Evolutionary conservation across 2,797 vertebrate genomes (phyloP).

Genomic region (Channallabes apus): DNA sequence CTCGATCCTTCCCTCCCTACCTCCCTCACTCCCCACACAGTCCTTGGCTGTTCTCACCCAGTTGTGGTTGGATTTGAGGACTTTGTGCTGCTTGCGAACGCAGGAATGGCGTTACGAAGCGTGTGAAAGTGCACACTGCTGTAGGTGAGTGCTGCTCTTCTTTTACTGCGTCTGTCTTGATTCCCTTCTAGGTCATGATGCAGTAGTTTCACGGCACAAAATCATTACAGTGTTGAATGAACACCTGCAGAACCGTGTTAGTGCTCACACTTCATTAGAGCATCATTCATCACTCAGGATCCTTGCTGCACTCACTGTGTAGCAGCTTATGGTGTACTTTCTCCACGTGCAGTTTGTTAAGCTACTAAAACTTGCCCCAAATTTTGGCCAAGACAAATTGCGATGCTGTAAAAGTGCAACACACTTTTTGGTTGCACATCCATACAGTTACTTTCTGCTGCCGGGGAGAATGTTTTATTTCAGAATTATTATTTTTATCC

Average conservation of each 20-base stretch:
- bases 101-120: conserved; percentile 11
- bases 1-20: neutral
- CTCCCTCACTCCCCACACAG: conserved; percentile 19
- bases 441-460: neutral
- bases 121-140: conserved; percentile 20
- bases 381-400: neutral
- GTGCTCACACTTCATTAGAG: neutral
- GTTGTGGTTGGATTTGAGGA: conserved; percentile 22
- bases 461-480: too few relatives aligned
- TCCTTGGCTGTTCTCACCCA: conserved; percentile 1
- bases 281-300: neutral
- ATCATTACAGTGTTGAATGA: neutral
- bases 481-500: neutral
- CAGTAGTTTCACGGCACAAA: conserved; percentile 10
- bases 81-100: neutral
- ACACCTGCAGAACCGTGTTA: neutral
- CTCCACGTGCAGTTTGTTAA: neutral
- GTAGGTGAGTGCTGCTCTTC: conserved; percentile 35
- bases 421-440: neutral
- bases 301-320: neutral
- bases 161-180: neutral
- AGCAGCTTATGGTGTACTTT: neutral
- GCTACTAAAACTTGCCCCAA: neutral
- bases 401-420: conserved; percentile 1
- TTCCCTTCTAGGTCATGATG: neutral